Evolutionary conservation across 2,888 invertebrate genomes (phyloP).

Genomic region (Trissoscelio sp.): DNA sequence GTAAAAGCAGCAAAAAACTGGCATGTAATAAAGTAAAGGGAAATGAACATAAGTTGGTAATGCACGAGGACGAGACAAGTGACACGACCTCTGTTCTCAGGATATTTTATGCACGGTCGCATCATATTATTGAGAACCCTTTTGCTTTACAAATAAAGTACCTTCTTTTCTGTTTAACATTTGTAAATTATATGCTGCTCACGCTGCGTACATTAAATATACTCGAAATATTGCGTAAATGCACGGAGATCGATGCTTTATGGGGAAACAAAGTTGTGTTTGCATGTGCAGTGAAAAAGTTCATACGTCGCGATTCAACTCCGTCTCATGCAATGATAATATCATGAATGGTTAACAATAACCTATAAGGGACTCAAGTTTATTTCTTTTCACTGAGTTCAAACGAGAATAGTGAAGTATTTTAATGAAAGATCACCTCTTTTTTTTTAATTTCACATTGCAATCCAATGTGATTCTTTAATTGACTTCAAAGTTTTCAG

Average conservation of each 20-base stretch:
- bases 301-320: conserved; percentile 63
- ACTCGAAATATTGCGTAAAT: conserved; percentile 59
- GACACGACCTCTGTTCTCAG: conserved; percentile 67
- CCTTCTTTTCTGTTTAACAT: conserved; percentile 57
- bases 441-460: background rate
- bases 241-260: conserved; percentile 60
- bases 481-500: background rate
- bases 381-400: conserved; percentile 33
- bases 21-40: conserved; percentile 53
- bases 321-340: conserved; percentile 58
- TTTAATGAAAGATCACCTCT: conserved; percentile 3
- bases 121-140: conserved; percentile 63
- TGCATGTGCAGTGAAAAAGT: conserved; percentile 63
- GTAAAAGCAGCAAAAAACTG: conserved; percentile 52
- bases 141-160: conserved; percentile 54
- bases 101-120: conserved; percentile 61
- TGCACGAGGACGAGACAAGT: conserved; percentile 46
- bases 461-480: conserved; percentile 1
- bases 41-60: conserved; percentile 55
- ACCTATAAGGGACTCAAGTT: conserved; percentile 36
- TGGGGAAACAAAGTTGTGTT: conserved; percentile 58
- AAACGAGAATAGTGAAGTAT: conserved; percentile 25
- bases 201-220: conserved; percentile 65
- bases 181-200: conserved; percentile 60
- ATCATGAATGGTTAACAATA: conserved; percentile 51